phyloP scores from a whole-genome alignment of 2,113 vertebrate genomes.

The Maccullochella peelii region DNA sequence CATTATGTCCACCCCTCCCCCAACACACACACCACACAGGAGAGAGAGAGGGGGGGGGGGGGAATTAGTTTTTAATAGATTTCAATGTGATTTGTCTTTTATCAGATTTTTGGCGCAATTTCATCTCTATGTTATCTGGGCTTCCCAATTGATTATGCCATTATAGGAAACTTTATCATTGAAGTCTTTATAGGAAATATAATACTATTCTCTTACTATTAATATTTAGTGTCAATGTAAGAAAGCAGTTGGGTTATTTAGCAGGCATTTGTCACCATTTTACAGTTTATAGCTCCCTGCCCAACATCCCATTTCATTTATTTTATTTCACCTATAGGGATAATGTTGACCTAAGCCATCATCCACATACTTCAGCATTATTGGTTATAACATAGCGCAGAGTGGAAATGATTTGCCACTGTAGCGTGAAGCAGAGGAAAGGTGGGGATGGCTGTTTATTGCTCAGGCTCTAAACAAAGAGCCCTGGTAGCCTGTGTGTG shows the following conservation, averaged over 20 bases:
- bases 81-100: slow-evolving; percentile 3
- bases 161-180: background rate
- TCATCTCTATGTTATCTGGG: background rate
- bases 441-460: slow-evolving; percentile 89
- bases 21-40: slow-evolving; percentile 17
- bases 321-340: slow-evolving; percentile 44
- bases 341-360: slow-evolving; percentile 57
- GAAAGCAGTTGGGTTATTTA: slow-evolving; percentile 13
- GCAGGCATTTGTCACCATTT: slow-evolving; percentile 32
- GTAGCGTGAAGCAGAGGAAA: slow-evolving; percentile 81
- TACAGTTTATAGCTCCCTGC: slow-evolving; percentile 28
- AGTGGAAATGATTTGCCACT: slow-evolving; percentile 57
- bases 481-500: slow-evolving; percentile 90
- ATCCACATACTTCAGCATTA: slow-evolving; percentile 51
- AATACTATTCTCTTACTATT: no score
- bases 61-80: slow-evolving; percentile 17
- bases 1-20: slow-evolving; percentile 60
- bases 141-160: background rate
- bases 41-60: no score
- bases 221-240: slow-evolving; percentile 3
- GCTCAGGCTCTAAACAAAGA: slow-evolving; percentile 99
- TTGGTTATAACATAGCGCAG: slow-evolving; percentile 48
- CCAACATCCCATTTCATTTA: slow-evolving; percentile 44
- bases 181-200: background rate
- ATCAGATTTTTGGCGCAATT: slow-evolving; percentile 3